Percentiles rank a stretch among this genome's conserved stretches.
These are phyloP conservation scores for Lagodon rhomboides DNA, from an alignment of 2,797 vertebrate genomes.

Conservation along the genomic window DNA sequence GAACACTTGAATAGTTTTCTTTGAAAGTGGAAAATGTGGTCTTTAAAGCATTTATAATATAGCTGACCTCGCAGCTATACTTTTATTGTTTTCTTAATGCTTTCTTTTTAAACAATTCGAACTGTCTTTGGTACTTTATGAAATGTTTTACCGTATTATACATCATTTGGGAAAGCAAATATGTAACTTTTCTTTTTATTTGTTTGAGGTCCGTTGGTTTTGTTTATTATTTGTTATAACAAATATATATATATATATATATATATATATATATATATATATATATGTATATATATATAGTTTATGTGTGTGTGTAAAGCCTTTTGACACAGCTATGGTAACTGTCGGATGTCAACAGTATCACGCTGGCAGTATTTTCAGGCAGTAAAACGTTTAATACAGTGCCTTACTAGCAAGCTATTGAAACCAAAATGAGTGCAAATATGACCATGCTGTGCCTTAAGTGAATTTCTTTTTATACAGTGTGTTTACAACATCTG, in stretches of 20 bases:
- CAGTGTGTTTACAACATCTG: conserved; percentile 26
- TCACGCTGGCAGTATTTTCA: conserved; percentile 42
- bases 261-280: not conserved
- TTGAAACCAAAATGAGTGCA: conserved; percentile 53
- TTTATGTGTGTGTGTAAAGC: conserved; percentile 14
- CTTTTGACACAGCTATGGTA: not conserved
- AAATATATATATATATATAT: not conserved
- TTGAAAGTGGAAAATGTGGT: conserved; percentile 30
- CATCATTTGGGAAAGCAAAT: conserved; percentile 48
- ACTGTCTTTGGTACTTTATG: conserved; percentile 48
- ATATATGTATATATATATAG: not conserved
- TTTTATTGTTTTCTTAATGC: conserved; percentile 31
- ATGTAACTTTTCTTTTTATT: conserved; percentile 16
- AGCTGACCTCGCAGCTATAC: conserved; percentile 34
- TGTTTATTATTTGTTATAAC: conserved; percentile 28
- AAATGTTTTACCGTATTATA: conserved; percentile 46
- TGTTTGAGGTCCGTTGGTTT: conserved; percentile 7
- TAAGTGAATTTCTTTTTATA: conserved; percentile 21
- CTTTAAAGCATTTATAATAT: conserved; percentile 38
- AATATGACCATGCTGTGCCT: conserved; percentile 44
- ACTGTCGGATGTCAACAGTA: conserved; percentile 32
- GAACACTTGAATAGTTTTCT: conserved; percentile 68
- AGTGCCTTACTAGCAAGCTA: conserved; percentile 51
- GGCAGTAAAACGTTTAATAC: conserved; percentile 25
- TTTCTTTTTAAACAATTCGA: conserved; percentile 30